Percentiles rank a stretch among this genome's conserved stretches.
Evolutionary conservation across 2,113 vertebrate species (phyloP).

Genomic region (Peromyscus californicus): DNA sequence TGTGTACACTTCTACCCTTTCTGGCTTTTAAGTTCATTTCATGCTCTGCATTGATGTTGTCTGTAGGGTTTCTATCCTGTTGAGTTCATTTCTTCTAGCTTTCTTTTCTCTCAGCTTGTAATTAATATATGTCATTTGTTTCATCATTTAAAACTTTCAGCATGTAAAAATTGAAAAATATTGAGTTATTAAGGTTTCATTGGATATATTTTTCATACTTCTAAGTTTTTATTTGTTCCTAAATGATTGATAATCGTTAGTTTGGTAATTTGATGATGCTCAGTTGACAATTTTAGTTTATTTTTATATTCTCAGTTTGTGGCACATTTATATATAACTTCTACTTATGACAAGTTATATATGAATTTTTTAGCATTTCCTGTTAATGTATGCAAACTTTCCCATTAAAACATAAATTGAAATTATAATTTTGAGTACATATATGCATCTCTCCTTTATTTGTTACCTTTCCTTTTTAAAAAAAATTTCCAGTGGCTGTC

Average conservation of each 20-base stretch:
- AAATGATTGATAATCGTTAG: not conserved
- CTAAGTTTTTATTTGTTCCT: not conserved
- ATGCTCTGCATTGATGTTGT: not conserved
- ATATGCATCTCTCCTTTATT: not conserved
- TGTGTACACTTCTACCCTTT: not conserved
- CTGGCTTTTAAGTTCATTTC: not conserved
- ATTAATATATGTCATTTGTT: not conserved
- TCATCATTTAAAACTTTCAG: not conserved
- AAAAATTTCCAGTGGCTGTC: not conserved
- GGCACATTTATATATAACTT: not conserved
- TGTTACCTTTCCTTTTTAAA: not conserved
- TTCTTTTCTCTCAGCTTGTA: not conserved
- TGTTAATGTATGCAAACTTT: not conserved
- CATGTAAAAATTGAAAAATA: not conserved
- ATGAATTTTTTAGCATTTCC: not conserved
- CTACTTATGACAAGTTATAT: not conserved
- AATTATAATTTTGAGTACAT: not conserved
- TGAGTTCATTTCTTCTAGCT: not conserved
- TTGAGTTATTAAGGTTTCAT: not conserved
- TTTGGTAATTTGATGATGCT: not conserved
- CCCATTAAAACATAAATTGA: not conserved
- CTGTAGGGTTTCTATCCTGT: not conserved
- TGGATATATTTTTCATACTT: not conserved
- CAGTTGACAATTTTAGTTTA: not conserved
- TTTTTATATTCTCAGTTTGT: not conserved